phyloP scores from a whole-genome alignment of 2,113 vertebrate species.

The Sinocyclocheilus anophthalmus region DNA sequence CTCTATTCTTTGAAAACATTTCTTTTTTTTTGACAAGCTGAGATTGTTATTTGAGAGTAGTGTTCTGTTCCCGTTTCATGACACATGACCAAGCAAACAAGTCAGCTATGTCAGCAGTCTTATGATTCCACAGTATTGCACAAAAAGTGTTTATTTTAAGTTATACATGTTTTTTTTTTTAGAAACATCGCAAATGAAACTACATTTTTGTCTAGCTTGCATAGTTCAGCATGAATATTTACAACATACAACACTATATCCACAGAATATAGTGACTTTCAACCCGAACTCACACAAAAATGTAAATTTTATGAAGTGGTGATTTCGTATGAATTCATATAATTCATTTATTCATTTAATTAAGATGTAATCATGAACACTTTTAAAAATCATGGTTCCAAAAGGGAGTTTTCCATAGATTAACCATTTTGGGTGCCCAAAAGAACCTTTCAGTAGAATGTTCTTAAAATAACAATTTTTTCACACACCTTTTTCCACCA shows the following conservation, averaged over 20 bases:
- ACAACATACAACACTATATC: background rate
- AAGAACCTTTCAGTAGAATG: no score
- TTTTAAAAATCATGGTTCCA: no score
- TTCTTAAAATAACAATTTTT: no score
- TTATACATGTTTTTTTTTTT: background rate
- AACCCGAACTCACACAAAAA: background rate
- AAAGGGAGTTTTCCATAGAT: no score
- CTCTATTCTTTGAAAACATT: background rate
- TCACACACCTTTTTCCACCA: no score
- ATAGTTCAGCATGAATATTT: background rate
- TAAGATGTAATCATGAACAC: no score
- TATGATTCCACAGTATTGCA: background rate
- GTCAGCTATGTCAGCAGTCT: background rate
- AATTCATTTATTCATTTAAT: no score
- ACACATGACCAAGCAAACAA: conserved; percentile 12
- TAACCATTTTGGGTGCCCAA: no score
- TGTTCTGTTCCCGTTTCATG: background rate
- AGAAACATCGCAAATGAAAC: background rate
- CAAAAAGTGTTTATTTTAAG: background rate
- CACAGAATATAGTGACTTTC: background rate
- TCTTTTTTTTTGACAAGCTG: background rate
- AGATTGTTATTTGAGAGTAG: conserved; percentile 5
- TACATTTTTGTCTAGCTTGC: background rate
- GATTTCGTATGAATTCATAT: no score
- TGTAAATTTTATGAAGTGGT: no score